Base-by-base conservation (phyloP, 2,113 vertebrate species). In the Salvelinus fontinalis region DNA sequence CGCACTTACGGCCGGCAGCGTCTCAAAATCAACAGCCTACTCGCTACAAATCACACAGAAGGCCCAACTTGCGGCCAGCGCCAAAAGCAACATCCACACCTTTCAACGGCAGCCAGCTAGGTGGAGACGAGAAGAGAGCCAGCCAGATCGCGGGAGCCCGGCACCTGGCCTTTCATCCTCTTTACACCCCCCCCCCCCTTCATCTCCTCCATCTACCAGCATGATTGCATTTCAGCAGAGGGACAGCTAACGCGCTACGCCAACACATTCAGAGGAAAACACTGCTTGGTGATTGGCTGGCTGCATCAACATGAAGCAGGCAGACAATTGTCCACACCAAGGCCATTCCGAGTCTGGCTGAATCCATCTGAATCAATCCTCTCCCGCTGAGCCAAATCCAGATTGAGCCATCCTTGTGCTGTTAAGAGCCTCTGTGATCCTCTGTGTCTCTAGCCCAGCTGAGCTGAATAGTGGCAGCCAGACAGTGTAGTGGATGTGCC, bases 11-110 rank as follows among this genome's bases (percentile, higher is more conserved):
- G 8, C 59, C 49, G 27, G 7, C 49, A 29, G 9, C 20, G 31
- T 27, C 59, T 44, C 13, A 6, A 62, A 65, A 59, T 5, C 29
- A 20, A 64, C n/a, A 14, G 29, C 39, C n/a, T 20, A 5, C 22
- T 24, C 68, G 16, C 7, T 24, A 16, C 34, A 66, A 49, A 65
- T 74, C 4, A 51, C 75, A 62, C 74, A 29, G 49, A 44, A 44
- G 4, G 20, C 49, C 27, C 16, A 12, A 5, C 39, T 29, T 11
- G 8, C 44, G 57, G 8, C 3, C 20, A 14, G 4, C 14, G 68
- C 49, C 27, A 54, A 70, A 62, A 68, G 76, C 49, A 57, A 64
- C 48, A 49, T 39, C 44, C 44, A 67, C 64, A 57, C 57, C 67
- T 62, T 39, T 48, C 39, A 70, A 44, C 3, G 4, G 72, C 18